Conservation (phyloP, 2,113 vertebrate species). For the Calypte anna region DNA sequence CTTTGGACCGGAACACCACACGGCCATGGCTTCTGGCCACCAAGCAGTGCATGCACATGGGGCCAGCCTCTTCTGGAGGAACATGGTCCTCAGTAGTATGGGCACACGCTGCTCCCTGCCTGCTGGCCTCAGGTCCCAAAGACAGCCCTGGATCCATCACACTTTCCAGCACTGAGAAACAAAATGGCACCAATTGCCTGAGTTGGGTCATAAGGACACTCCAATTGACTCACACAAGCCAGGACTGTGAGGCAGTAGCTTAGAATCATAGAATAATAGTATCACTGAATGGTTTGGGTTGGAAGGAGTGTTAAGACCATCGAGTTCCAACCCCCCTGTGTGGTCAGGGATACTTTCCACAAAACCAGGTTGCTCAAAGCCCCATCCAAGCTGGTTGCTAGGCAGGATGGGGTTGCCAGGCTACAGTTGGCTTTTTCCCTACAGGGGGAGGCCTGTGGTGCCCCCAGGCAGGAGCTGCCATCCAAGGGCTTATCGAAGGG, state of each 20-base stretch:
- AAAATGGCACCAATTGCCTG: background rate
- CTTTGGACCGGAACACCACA: background rate
- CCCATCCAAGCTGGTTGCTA: background rate
- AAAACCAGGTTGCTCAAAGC: too few relatives aligned
- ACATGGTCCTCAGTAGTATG: background rate
- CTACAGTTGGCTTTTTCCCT: background rate
- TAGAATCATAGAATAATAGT: too few relatives aligned
- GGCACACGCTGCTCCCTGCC: fast-evolving
- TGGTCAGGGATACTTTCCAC: too few relatives aligned
- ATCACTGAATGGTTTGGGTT: too few relatives aligned
- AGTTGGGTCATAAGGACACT: too few relatives aligned
- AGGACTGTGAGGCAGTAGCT: background rate
- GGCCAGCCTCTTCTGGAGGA: background rate
- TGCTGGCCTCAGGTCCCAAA: background rate
- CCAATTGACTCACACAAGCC: background rate
- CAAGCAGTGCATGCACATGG: fast-evolving
- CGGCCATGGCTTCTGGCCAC: background rate
- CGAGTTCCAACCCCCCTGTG: too few relatives aligned
- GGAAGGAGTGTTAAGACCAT: too few relatives aligned
- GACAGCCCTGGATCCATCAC: background rate
- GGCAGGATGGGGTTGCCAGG: background rate
- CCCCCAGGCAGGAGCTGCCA: fast-evolving
- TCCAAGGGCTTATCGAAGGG: fast-evolving
- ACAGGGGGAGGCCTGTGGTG: background rate
- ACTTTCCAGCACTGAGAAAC: background rate